phyloP scores from a whole-genome alignment of 1,140 invertebrate genomes.

The Caerostris extrusa region DNA sequence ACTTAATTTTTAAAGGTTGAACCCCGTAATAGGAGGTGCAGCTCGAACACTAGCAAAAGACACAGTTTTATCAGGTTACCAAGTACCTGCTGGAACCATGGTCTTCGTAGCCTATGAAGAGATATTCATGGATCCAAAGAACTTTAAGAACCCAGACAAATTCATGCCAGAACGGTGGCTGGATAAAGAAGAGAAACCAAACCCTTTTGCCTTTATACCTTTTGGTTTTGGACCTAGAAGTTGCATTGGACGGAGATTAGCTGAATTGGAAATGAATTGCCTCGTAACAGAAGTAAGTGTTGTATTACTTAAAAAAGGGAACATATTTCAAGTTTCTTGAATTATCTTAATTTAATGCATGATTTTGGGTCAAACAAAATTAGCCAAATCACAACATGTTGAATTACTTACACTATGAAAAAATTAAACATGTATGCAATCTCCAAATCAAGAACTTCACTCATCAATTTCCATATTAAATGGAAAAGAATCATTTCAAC shows the following conservation, averaged over 20 bases:
- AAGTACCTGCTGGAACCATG: slow-evolving; percentile 79
- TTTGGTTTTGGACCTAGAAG: slow-evolving; percentile 91
- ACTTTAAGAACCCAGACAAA: slow-evolving; percentile 77
- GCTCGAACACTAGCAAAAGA: slow-evolving; percentile 76
- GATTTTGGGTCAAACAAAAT: too few species aligned
- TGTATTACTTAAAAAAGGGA: too few species aligned
- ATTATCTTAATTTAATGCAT: too few species aligned
- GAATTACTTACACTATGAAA: too few species aligned
- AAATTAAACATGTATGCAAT: too few species aligned
- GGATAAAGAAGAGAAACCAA: slow-evolving; percentile 82
- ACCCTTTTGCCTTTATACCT: slow-evolving; percentile 90
- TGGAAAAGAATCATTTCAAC: too few species aligned
- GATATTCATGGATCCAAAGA: slow-evolving; percentile 66
- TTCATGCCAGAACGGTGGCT: slow-evolving; percentile 89
- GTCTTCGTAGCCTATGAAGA: slow-evolving; percentile 61
- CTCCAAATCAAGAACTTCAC: too few species aligned
- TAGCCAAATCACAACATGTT: too few species aligned
- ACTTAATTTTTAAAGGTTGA: slow-evolving; percentile 38
- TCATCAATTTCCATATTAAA: too few species aligned
- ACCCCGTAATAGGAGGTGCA: slow-evolving; percentile 72
- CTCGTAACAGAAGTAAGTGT: slow-evolving; percentile 49
- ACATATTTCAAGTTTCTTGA: too few species aligned
- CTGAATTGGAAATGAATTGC: slow-evolving; percentile 90
- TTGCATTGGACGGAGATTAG: slow-evolving; percentile 91
- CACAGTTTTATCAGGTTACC: slow-evolving; percentile 78